Evolutionary conservation across 2,797 vertebrate genomes (phyloP), one percentile per base, ranked within the genome.

Genomic region (Fistularia tabacaria): DNA sequence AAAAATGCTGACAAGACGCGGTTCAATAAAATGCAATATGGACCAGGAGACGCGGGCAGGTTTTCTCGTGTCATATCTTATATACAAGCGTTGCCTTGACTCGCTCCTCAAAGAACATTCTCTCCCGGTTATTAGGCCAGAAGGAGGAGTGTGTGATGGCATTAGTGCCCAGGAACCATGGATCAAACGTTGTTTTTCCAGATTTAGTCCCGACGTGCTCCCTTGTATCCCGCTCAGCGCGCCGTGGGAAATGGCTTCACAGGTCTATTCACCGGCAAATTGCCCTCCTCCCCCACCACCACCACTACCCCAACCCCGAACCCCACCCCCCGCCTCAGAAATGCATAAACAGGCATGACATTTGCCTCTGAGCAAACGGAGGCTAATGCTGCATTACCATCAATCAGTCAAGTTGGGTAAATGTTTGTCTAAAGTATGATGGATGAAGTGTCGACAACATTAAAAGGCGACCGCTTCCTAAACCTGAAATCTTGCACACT

Each of bases 1-100:
- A 90, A 89, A 89, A 90, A 90, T 72, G 90, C 91, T 91, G 91
- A 91, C 89, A 88, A 85, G 84, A 80, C 73, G 59, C 61, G 82
- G 86, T 88, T 90, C 89, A 87, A 90, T 90, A 90, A 90, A 89
- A 80, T 52, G 71, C 89, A 87, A 89, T 88, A 84, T 82, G 74
- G 76, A 77, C 64, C 25, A 59, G 69, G 72, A 82, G 73, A 58
- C 70, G 74, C 63, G 60, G 57, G 66, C 76, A 66, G 74, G 66
- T 69, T 78, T 59, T 69, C 49, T 39, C 37, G 76, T 82, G 81
- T 68, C 82, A 80, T 88, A 84, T 81, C 82, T 90, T 87, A 25
- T 64, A 77, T 72, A 71, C 74, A 65, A 41, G 59, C 49, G 62
- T 15, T 49, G 66, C 73, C 57, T 69, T 70, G 59, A 56, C 61